Evolutionary conservation across 2,113 vertebrate genomes (phyloP).

Genomic region (Nannospalax galili): DNA sequence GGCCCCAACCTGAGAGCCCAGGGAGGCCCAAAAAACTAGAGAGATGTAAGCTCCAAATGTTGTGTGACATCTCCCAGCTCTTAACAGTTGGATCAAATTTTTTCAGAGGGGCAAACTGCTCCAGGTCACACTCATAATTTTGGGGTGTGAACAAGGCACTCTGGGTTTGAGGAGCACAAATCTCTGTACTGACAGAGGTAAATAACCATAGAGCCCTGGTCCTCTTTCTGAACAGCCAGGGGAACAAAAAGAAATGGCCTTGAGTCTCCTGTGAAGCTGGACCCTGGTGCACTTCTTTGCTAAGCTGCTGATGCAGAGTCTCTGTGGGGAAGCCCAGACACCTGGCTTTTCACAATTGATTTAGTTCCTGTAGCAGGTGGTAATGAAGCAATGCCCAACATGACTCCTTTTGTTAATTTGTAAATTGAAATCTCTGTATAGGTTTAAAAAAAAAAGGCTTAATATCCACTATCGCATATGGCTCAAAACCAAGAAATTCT

Average conservation of each 20-base stretch:
- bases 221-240: not conserved
- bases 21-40: not conserved
- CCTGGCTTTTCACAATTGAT: not conserved
- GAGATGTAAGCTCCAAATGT: not conserved
- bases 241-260: not conserved
- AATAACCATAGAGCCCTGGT: rapidly evolving
- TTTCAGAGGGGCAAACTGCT: not conserved
- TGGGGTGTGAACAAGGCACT: too few relatives aligned
- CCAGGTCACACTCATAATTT: not conserved
- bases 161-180: not conserved
- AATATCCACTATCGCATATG: not conserved
- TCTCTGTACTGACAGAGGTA: not conserved
- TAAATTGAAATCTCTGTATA: not conserved
- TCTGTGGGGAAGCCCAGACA: not conserved
- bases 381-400: not conserved
- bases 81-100: not conserved
- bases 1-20: not conserved
- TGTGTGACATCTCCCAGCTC: not conserved
- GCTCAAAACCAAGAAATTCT: not conserved
- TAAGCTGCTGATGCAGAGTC: too few relatives aligned
- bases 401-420: not conserved
- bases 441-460: not conserved
- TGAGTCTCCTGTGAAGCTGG: not conserved
- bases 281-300: not conserved
- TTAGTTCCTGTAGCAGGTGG: not conserved